A percentile compares a stretch with the other conserved stretches of the same genome.
phyloP scores from a whole-genome alignment of 2,888 invertebrate genomes.

The Anticlea derivata region DNA sequence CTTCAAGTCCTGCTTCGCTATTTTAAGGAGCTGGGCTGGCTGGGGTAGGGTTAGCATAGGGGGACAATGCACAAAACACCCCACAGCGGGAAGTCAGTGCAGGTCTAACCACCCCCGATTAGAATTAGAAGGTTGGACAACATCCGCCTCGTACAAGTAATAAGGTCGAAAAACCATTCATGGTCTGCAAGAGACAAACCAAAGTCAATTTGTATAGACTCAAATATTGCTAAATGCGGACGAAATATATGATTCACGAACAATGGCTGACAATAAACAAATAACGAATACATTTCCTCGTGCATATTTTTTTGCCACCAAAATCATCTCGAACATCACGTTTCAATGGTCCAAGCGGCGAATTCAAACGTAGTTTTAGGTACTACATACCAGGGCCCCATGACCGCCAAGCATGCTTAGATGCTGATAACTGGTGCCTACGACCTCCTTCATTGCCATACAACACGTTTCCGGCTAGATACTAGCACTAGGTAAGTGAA shows the following conservation, averaged over 20 bases:
- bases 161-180: no score
- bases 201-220: background rate
- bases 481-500: constrained; percentile 41
- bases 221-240: background rate
- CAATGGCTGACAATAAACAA: constrained; percentile 3
- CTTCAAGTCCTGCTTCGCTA: no score
- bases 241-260: constrained; percentile 10
- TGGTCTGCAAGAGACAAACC: no score
- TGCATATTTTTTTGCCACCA: constrained; percentile 23
- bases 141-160: no score
- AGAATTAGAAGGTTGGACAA: no score
- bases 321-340: constrained; percentile 42
- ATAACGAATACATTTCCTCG: constrained; percentile 16
- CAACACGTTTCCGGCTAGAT: constrained; percentile 67
- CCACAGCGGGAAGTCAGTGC: no score
- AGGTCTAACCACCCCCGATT: no score
- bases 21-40: no score
- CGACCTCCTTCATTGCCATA: constrained; percentile 72
- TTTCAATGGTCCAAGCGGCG: constrained; percentile 61
- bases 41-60: no score
- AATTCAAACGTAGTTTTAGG: constrained; percentile 67
- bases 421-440: constrained; percentile 69
- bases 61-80: no score
- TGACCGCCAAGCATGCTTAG: constrained; percentile 62
- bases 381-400: constrained; percentile 64